Conservation (phyloP, 1,140 invertebrate species). For the Drosophila kanapiae region DNA sequence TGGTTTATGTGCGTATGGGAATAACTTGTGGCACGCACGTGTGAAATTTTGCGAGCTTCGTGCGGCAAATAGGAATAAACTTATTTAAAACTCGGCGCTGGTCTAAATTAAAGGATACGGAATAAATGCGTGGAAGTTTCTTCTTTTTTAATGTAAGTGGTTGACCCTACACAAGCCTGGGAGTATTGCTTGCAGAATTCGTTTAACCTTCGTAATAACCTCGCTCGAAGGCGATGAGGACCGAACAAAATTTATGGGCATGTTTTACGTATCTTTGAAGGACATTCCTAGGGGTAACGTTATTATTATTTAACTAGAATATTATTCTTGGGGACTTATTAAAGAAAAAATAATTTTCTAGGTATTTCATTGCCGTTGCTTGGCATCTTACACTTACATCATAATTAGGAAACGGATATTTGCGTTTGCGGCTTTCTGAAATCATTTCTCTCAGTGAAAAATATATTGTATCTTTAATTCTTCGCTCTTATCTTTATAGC, state of each 20-base stretch:
- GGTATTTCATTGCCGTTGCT: no score
- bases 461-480: not conserved
- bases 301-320: no score
- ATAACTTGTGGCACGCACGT: conserved; percentile 49
- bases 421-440: not conserved
- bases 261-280: not conserved
- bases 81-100: conserved; percentile 52
- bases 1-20: conserved; percentile 27
- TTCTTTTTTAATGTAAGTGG: no score
- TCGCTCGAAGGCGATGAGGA: conserved; percentile 8
- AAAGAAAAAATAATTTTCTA: no score
- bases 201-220: no score
- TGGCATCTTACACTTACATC: conserved; percentile 10
- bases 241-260: conserved; percentile 1
- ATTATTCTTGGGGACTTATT: no score
- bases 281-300: not conserved
- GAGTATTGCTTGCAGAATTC: no score
- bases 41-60: conserved; percentile 63
- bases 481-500: not conserved
- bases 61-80: conserved; percentile 69
- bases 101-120: conserved; percentile 13
- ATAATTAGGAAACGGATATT: not conserved
- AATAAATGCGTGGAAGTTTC: conserved; percentile 17
- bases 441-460: conserved; percentile 6
- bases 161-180: no score